Evolutionary conservation across 2,113 vertebrate genomes (phyloP).

Genomic region (Pteronura brasiliensis): DNA sequence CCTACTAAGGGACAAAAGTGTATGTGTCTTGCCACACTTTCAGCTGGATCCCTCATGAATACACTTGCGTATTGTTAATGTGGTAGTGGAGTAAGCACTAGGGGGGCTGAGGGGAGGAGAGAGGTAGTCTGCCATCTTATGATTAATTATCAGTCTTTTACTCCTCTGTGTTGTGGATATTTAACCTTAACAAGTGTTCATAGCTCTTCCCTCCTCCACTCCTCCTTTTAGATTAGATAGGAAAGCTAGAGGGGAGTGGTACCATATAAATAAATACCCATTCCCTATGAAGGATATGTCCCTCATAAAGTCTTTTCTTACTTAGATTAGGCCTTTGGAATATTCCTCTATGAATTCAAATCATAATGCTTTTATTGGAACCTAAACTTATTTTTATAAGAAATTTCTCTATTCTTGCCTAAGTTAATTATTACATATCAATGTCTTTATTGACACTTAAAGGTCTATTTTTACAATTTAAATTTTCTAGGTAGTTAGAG

Average conservation of each 20-base stretch:
- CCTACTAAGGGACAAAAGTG: not conserved
- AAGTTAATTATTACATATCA: not conserved
- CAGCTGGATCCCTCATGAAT: not conserved
- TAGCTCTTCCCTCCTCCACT: not conserved
- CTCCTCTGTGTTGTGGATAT: too few species aligned
- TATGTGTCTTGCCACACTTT: not conserved
- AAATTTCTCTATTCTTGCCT: not conserved
- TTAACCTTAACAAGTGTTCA: not conserved
- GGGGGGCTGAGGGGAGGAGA: too few species aligned
- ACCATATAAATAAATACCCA: not conserved
- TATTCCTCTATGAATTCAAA: not conserved
- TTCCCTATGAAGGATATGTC: not conserved
- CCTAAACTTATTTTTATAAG: not conserved
- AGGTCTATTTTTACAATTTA: not conserved
- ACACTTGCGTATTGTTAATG: not conserved
- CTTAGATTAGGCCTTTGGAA: not conserved
- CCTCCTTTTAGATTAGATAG: not conserved
- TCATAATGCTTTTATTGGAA: not conserved
- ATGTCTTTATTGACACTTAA: not conserved
- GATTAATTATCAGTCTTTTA: not conserved
- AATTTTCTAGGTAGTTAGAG: not conserved
- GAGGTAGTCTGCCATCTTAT: not conserved
- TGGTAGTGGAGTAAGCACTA: not conserved
- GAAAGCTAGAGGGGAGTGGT: not conserved
- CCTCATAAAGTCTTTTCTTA: not conserved